Evolutionary conservation across 2,888 invertebrate genomes (phyloP), one percentile per base, ranked within the genome.

Genomic region (Coecobrya sp.): DNA sequence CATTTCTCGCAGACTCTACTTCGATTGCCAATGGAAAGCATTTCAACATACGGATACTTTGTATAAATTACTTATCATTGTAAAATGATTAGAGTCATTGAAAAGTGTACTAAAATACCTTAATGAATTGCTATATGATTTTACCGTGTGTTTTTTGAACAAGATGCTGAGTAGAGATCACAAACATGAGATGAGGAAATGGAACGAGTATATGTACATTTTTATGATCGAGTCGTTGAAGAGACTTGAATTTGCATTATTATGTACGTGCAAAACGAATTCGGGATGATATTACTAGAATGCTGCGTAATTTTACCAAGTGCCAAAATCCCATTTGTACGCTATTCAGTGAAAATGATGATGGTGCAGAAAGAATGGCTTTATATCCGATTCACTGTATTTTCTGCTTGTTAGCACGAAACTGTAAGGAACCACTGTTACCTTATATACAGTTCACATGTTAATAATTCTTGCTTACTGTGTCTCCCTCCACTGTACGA

Each of bases 281-380:
- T 86, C 42, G 19, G 49, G 52, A 86, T 52, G 86, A 86, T 79
- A 42, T 52, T 73, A 76, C 49, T 27, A 55, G 22, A 82, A 73
- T 79, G 16, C 68, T 42, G 25, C 49, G 89, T 82, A 89, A 89
- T 89, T 89, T 81, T 68, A 25, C 52, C 81, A 70, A 89, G 82
- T 82, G 81, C 89, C 82, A 89, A 89, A 89, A 62, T 68, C 65
- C 68, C 81, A 52, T 82, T 82, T 81, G 55, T 30, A 36, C 55
- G 55, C 30, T 81, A 81, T 36, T 65, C 87, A 79, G 65, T 86
- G 65, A 65, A 79, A 87, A 76, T 62, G 79, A 88, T 88, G 81
- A 88, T 88, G 65, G 81, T 19, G 81, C 81, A 19, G 27, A 76
- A n/a, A 25, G 49, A 45, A 25, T 36, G 76, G 55, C 52, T 13